These are phyloP conservation scores for Diarsia mendica DNA, from an alignment of 2,888 invertebrate species.

Conservation along the genomic window DNA sequence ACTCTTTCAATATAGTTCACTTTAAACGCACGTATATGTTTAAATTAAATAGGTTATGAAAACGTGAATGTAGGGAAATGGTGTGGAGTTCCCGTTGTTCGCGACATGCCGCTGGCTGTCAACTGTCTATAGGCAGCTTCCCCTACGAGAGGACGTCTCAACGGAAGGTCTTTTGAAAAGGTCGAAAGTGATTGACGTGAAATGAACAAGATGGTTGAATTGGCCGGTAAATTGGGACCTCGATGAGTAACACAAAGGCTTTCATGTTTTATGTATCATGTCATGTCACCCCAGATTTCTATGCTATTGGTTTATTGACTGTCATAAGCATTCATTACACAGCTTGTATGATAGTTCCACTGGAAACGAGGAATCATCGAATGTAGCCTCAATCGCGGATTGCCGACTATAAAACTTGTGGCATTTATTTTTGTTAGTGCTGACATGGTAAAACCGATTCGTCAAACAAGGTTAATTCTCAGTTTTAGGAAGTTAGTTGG, in stretches of 20 bases:
- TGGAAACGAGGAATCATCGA: not conserved
- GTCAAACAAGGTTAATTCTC: not conserved
- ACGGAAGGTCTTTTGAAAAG: constrained; percentile 68
- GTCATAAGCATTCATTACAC: not conserved
- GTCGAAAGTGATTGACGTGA: constrained; percentile 64
- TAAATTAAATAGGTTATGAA: constrained; percentile 58
- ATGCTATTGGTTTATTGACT: constrained; percentile 2
- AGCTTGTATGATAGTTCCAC: not conserved
- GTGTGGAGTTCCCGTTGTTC: constrained; percentile 59
- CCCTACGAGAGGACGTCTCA: constrained; percentile 64
- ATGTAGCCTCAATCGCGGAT: not conserved
- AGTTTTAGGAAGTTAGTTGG: constrained; percentile 7
- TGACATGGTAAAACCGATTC: constrained; percentile 7
- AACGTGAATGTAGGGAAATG: constrained; percentile 67
- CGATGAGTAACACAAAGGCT: constrained; percentile 6
- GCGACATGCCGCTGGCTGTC: constrained; percentile 55
- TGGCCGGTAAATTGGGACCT: constrained; percentile 25
- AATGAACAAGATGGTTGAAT: constrained; percentile 47
- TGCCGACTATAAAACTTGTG: not conserved
- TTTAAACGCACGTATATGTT: constrained; percentile 9
- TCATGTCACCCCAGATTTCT: constrained; percentile 15
- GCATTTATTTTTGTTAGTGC: not conserved
- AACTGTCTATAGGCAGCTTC: constrained; percentile 72
- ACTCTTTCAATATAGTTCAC: constrained; percentile 42
- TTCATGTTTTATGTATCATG: constrained; percentile 30